phyloP scores from a whole-genome alignment of 2,888 invertebrate species.

The Gonocerus acuteangulatus region DNA sequence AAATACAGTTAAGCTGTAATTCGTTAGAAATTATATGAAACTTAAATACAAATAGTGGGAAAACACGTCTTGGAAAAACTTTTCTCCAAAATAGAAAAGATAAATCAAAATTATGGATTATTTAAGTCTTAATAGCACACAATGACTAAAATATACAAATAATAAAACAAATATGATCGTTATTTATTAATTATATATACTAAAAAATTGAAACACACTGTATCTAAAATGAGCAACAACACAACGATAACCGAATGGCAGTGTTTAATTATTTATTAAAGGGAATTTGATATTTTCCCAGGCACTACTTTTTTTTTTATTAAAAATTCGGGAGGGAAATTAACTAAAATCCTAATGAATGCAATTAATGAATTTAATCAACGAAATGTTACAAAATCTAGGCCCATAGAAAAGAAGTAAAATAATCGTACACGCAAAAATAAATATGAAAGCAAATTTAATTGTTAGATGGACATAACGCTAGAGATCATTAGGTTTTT shows the following conservation, averaged over 20 bases:
- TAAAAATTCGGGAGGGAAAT: neutral
- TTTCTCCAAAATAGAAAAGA: too few species aligned
- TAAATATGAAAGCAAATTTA: conserved; percentile 26
- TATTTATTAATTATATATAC: neutral
- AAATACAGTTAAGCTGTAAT: too few species aligned
- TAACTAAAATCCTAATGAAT: conserved; percentile 14
- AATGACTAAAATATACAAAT: neutral
- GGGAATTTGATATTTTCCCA: neutral
- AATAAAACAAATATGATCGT: conserved; percentile 4
- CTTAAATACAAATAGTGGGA: too few species aligned
- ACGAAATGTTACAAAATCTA: conserved; percentile 17
- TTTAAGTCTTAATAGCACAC: conserved; percentile 3
- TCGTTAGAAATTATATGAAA: too few species aligned
- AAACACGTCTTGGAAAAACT: too few species aligned
- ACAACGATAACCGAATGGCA: conserved; percentile 21
- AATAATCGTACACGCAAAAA: too few species aligned
- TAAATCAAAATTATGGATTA: too few species aligned
- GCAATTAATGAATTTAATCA: neutral
- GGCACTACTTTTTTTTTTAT: neutral
- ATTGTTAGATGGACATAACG: conserved; percentile 28
- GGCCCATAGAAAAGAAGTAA: conserved; percentile 23
- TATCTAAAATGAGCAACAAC: conserved; percentile 21
- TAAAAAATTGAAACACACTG: conserved; percentile 19
- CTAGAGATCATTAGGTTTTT: conserved; percentile 31
- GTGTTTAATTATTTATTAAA: conserved; percentile 17